These are phyloP conservation scores for Schizaphis graminum DNA, from an alignment of 2,888 invertebrate species.

Conservation along the genomic window DNA sequence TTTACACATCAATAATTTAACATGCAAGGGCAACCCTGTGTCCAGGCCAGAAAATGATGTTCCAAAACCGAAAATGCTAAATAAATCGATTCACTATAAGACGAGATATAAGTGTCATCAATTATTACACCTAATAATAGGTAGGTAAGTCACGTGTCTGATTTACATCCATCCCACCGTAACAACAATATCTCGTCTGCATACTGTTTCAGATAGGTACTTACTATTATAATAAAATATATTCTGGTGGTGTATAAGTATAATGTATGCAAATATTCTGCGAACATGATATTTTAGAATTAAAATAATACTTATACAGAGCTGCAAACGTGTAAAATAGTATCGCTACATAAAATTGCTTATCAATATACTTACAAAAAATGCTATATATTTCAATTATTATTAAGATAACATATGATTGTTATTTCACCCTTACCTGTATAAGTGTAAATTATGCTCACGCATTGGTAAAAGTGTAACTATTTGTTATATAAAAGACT, in stretches of 20 bases:
- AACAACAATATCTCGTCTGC: background rate
- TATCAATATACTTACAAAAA: background rate
- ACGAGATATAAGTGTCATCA: background rate
- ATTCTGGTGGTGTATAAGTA: background rate
- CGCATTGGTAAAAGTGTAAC: background rate
- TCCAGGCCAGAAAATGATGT: background rate
- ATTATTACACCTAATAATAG: background rate
- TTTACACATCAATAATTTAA: background rate
- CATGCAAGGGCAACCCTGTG: background rate
- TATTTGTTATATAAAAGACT: background rate
- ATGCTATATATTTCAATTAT: background rate
- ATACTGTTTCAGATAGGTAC: background rate
- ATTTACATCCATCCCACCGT: background rate
- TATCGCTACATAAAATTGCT: too few species aligned
- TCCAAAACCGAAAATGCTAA: background rate
- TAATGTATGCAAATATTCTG: background rate
- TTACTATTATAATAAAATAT: background rate
- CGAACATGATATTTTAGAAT: background rate
- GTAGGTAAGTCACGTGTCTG: background rate
- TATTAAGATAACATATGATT: background rate
- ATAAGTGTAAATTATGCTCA: background rate
- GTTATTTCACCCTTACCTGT: background rate
- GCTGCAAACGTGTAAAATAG: background rate
- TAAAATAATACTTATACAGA: background rate
- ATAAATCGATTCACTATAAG: background rate